A percentile compares a stretch with the other conserved stretches of the same genome.
These are phyloP conservation scores for Trichonephila clavipes DNA, from an alignment of 1,140 invertebrate genomes.

Conservation along the genomic window DNA sequence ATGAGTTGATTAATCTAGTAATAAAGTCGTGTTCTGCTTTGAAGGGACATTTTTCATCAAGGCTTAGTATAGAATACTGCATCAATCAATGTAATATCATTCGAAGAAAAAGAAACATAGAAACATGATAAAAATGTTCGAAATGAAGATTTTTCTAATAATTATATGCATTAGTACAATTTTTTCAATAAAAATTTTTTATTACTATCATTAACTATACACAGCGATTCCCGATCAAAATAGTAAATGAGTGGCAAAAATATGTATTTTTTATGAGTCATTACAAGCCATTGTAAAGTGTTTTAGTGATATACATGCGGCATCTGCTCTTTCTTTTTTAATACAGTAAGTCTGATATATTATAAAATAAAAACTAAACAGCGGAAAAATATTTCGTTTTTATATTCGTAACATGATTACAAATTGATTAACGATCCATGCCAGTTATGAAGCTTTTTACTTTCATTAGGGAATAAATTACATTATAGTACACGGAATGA, in stretches of 20 bases:
- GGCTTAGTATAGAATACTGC: not conserved
- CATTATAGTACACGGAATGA: not conserved
- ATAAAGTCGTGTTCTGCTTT: not conserved
- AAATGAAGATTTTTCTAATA: constrained; percentile 5
- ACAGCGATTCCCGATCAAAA: not conserved
- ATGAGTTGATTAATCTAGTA: not conserved
- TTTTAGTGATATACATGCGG: not conserved
- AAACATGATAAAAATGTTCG: too few species aligned
- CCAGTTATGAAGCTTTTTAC: not conserved
- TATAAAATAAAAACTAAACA: not conserved
- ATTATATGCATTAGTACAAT: not conserved
- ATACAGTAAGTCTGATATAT: not conserved
- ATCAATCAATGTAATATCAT: not conserved
- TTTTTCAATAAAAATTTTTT: not conserved
- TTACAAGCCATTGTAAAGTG: not conserved
- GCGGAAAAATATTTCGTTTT: not conserved
- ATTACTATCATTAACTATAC: constrained; percentile 5
- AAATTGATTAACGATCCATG: not conserved
- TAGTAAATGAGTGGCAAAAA: not conserved
- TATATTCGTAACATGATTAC: not conserved
- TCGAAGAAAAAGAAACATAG: not conserved
- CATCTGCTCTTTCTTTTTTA: not conserved
- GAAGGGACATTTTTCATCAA: not conserved
- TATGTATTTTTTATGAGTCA: not conserved
- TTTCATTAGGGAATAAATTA: too few species aligned